Base-by-base conservation (phyloP, 2,888 invertebrate genomes). In the Adineta ricciae region DNA sequence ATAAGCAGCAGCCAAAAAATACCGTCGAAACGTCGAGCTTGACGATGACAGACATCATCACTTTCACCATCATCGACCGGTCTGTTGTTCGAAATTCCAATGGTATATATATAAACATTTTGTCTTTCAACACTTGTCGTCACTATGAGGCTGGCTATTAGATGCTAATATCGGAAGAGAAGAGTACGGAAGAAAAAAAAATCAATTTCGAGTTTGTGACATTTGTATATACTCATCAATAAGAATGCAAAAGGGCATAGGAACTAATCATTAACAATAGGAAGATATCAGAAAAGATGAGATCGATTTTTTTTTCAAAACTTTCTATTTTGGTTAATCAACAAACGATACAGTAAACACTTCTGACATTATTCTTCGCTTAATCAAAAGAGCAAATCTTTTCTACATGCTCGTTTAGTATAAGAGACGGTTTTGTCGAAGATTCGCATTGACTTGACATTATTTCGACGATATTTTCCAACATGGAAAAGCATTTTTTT, bases 121-220 rank as follows among this genome's bases (percentile, higher is more conserved):
- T 32, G 32, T 64, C 64, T 64, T 64, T 64, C 64, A 64, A 64
- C 64, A 64, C 64, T 64, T 64, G 64, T 64, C 64, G 32, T 64
- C 32, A 5, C 16, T 32, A 19, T 32, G 19, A 36, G 14, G 14
- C 32, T 64, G 64, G 64, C 19, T 64, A 64, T 36, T 64, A 27
- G 64, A 64, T 64, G 32, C 32, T 64, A 32, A 64, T 64, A 64
- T 64, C 5, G 32, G 64, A 19, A 32, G 14, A 64, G 32, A 32
- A 64, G 50, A 50, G 50, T 50, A 50, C 46, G 46, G 11, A 46
- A 4, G 27, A 64, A 32, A 64, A 7, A 56, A 56, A 64, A 64
- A 64, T 64, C 64, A 64, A 64, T 64, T 64, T 64, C 32, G 16
- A 64, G 64, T 64, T 36, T 64, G 32, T 32, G 19, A 19, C 32